Percentiles rank a stretch among this genome's conserved stretches.
These are phyloP conservation scores for Alcis repandata DNA, from an alignment of 2,888 invertebrate species.

Conservation along the genomic window DNA sequence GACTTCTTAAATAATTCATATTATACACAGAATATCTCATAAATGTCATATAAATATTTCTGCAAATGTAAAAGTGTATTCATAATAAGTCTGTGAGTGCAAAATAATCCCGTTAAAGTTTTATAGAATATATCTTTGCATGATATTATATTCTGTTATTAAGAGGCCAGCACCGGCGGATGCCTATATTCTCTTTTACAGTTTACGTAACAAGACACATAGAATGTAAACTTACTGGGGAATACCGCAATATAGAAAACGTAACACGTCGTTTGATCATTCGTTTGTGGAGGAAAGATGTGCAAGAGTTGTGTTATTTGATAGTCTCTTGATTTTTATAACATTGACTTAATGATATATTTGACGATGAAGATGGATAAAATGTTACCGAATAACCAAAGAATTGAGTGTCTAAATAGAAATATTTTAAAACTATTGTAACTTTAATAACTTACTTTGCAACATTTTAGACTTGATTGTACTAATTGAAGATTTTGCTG, in stretches of 20 bases:
- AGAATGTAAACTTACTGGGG: constrained; percentile 1
- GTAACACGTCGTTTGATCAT: constrained; percentile 4
- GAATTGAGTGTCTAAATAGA: no score
- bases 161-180: neutral
- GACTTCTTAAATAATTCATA: neutral
- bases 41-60: no score
- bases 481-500: neutral
- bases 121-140: no score
- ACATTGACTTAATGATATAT: neutral
- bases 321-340: neutral
- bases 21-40: no score
- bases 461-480: no score
- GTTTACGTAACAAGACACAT: constrained; percentile 13
- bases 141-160: neutral
- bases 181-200: neutral
- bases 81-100: no score
- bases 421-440: no score
- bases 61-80: no score
- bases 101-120: no score
- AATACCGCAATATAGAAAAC: constrained; percentile 9
- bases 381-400: no score
- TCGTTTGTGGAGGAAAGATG: neutral
- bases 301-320: constrained; percentile 9
- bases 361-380: no score
- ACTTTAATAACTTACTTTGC: no score